Percentiles rank a stretch among this genome's conserved stretches.
Conservation (phyloP, 1,140 invertebrate genomes). For the Drosophila pachea region DNA sequence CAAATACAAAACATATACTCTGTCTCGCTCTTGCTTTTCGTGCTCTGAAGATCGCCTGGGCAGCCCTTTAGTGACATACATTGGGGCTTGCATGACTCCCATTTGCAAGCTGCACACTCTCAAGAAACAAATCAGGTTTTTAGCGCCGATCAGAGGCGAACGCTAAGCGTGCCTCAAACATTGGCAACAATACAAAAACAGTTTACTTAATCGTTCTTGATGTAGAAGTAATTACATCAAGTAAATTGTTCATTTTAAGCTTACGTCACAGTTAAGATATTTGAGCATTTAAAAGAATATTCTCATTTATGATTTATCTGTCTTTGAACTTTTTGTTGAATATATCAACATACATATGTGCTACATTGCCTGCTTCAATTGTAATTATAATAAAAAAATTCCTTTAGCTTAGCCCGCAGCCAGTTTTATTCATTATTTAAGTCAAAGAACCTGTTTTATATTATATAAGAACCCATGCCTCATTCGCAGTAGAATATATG, state of each 20-base stretch:
- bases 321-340: neutral
- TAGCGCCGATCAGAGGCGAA: conserved; percentile 12
- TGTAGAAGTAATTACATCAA: conserved; percentile 7
- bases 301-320: neutral
- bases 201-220: neutral
- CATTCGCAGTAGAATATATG: neutral
- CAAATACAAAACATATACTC: conserved; percentile 5
- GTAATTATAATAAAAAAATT: too few species aligned
- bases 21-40: conserved; percentile 7
- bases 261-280: neutral
- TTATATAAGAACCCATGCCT: neutral
- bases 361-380: neutral
- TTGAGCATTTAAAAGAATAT: neutral
- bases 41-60: conserved; percentile 31
- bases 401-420: too few species aligned
- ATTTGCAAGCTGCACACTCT: neutral
- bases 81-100: neutral
- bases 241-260: neutral
- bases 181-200: neutral
- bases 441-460: neutral
- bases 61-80: conserved; percentile 26
- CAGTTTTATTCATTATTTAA: neutral
- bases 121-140: conserved; percentile 33
- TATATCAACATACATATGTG: neutral
- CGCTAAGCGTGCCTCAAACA: conserved; percentile 4